Evolutionary conservation across 2,797 vertebrate genomes (phyloP), one percentile per base, ranked within the genome.

Genomic region (Mastacembelus armatus): DNA sequence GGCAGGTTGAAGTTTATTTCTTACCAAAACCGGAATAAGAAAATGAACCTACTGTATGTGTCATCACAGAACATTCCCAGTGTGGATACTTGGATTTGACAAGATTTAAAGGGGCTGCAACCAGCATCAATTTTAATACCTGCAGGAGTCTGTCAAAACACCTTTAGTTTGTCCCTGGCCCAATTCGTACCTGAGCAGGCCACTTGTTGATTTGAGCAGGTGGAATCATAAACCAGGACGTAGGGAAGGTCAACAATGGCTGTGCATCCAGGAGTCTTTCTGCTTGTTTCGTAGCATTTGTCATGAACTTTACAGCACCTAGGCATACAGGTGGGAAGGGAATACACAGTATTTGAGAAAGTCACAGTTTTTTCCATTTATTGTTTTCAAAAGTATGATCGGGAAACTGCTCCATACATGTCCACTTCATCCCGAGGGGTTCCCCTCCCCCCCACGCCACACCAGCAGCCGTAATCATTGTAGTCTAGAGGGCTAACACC

Each of bases 121-220:
- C n/a, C n/a, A n/a, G n/a, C n/a, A n/a, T n/a, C n/a, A 26, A 9
- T 27, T 30, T 4, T 15, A 1, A 29, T 26, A 15, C 24, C 2
- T 15, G 9, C 16, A 16, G 27, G 11, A 2, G 12, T 30, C 10
- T n/a, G 21, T 36, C 15, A 16, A 26, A 7, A 22, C 26, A 6
- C 8, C 8, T 16, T 21, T 4, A 35, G 32, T 26, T 16, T 14
- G 7, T 32, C 7, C 1, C 9, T 7, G 26, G 38, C 1, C 4
- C 19, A 2, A 72, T n/a, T 85, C 86, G 95, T 93, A 54, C 96
- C 96, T 79, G 95, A 87, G 70, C 95, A 97, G 81, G 93, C 42
- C 19, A 62, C 67, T 22, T 88, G 29, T 15, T 71, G 9, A 4
- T 75, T 59, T 12, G 79, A 67, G 66, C 93, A 93, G 71, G 78